Conservation (phyloP, 2,888 invertebrate genomes). For the Ormyrus nitidulus region DNA sequence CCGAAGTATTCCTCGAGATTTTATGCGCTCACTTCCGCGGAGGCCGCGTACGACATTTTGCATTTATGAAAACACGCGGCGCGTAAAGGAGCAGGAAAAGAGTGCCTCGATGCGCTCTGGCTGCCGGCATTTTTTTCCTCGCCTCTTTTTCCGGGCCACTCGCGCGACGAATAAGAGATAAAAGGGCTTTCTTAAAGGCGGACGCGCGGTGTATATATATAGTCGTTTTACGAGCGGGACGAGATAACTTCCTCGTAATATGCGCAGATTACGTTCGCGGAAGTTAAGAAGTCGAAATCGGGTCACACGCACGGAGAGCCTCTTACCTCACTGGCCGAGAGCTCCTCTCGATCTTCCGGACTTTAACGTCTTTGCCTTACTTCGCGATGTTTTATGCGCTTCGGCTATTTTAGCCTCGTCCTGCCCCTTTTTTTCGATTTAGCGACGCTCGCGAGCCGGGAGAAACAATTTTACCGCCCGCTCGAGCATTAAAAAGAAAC, state of each 20-base stretch:
- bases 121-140: slow-evolving; percentile 13
- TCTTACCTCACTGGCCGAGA: not conserved
- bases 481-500: slow-evolving; percentile 41
- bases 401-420: slow-evolving; percentile 2
- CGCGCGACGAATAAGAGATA: slow-evolving; percentile 50
- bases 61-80: slow-evolving; percentile 64
- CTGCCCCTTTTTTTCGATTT: slow-evolving; percentile 19
- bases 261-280: slow-evolving; percentile 36
- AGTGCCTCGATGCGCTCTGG: slow-evolving; percentile 31
- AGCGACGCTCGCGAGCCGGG: slow-evolving; percentile 16
- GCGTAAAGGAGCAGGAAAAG: slow-evolving; percentile 56
- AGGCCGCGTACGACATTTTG: slow-evolving; percentile 58
- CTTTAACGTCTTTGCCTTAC: slow-evolving; percentile 46
- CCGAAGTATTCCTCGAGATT: slow-evolving; percentile 50
- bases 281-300: slow-evolving; percentile 47
- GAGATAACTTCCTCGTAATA: slow-evolving; percentile 46
- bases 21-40: slow-evolving; percentile 57
- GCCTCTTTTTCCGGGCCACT: not conserved
- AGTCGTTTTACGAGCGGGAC: slow-evolving; percentile 36
- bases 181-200: slow-evolving; percentile 41
- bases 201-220: not conserved
- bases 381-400: slow-evolving; percentile 28
- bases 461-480: slow-evolving; percentile 45
- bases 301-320: slow-evolving; percentile 31
- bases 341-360: not conserved